phyloP scores from a whole-genome alignment of 2,113 vertebrate genomes.

The Gymnarchus niloticus region DNA sequence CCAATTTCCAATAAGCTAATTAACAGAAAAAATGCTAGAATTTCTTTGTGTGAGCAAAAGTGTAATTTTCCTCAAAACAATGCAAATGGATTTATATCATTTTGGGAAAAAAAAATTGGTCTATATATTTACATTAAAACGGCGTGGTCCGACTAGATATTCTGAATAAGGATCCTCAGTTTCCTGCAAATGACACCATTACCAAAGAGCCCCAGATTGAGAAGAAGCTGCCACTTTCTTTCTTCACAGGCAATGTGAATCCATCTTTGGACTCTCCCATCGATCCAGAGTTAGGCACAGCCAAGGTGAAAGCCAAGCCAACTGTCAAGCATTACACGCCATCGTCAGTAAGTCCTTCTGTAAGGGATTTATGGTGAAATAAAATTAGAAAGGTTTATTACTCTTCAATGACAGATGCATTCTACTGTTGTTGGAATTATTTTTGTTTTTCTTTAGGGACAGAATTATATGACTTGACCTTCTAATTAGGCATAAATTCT shows the following conservation, averaged over 20 bases:
- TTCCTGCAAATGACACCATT: neutral
- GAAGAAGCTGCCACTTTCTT: neutral
- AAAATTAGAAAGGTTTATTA: no score
- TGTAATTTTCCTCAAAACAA: no score
- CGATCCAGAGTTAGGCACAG: conserved; percentile 61
- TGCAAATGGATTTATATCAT: no score
- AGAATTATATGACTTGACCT: neutral
- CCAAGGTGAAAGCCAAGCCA: conserved; percentile 64
- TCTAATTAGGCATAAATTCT: neutral
- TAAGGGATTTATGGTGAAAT: no score
- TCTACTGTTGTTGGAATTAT: no score
- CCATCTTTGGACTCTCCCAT: conserved; percentile 42
- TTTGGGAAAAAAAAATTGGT: no score
- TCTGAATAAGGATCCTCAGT: neutral
- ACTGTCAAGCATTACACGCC: conserved; percentile 59
- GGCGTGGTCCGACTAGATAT: neutral
- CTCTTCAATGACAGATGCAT: no score
- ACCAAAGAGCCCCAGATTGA: neutral
- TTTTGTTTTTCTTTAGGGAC: no score
- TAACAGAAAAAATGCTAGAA: no score
- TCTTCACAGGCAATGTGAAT: conserved; percentile 51
- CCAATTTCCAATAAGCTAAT: no score
- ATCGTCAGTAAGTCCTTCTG: conserved; percentile 53
- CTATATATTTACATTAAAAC: neutral
- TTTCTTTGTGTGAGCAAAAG: no score